Base-by-base conservation (phyloP, 1,140 invertebrate genomes). In the Bombus cullumanus region DNA sequence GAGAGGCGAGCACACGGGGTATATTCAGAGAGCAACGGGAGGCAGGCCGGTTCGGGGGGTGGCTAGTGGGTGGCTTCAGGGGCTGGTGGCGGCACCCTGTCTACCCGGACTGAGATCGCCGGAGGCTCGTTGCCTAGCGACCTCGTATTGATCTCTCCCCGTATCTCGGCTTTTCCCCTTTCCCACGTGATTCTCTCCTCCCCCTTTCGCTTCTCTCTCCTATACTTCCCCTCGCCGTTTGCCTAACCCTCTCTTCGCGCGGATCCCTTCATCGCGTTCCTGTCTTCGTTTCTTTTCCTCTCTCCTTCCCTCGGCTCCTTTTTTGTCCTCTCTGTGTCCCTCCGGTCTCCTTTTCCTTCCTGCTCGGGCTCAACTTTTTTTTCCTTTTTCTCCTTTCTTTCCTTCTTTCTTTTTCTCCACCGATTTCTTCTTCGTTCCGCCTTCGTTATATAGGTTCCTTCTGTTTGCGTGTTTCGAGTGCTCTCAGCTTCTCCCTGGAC, bases 111-210 rank as follows among this genome's bases (percentile, higher is more conserved):
- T 93, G 92, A 90, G 93, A 94, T 94, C 91, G 94, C 94, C 92
- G 94, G 94, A 95, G 95, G 94, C 94, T 94, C 93, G 94, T 95
- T 95, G 94, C 94, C 94, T 95, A 95, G 94, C 94, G 92, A 95
- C 94, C 90, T 92, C 92, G 94, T 95, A 95, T 95, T 95, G 94
- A 95, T 95, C 94, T 95, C 93, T 88, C 89, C 89, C 91, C 91
- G 91, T 94, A 94, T 94, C 93, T 94, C 94, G 92, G 91, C 89
- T 92, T 94, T 93, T 93, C 92, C 91, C 90, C 89, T 92, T 90
- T 92, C 88, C 92, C 93, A 92, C 92, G 88, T 91, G 90, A 91
- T 84, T 91, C 89, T 90, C 82, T 86, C 81, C 88, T 90, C 78
- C 82, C 88, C 43, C 10, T 66, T 59, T 90, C 59, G 75, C 12